Percentiles rank a stretch among this genome's conserved stretches.
Evolutionary conservation across 1,140 invertebrate species (phyloP).

Genomic region (Drosophila pachea): DNA sequence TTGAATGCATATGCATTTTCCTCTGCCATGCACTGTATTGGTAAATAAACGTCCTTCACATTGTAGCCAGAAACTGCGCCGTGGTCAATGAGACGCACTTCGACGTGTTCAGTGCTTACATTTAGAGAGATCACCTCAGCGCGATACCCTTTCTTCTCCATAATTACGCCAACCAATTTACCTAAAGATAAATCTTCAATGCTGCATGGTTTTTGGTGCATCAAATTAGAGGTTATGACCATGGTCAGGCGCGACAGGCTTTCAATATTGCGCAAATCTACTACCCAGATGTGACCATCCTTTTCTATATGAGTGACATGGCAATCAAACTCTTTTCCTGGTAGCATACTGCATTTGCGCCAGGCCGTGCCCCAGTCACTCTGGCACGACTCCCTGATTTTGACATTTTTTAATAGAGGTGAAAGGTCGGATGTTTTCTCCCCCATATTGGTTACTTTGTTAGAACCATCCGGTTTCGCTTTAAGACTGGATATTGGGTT

Average conservation of each 20-base stretch:
- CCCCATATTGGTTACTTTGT: neutral
- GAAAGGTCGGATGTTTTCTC: neutral
- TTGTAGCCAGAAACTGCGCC: slow-evolving; percentile 3
- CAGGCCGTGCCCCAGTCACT: slow-evolving; percentile 13
- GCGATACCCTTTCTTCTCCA: slow-evolving; percentile 18
- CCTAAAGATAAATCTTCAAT: slow-evolving; percentile 15
- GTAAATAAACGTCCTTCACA: slow-evolving; percentile 23
- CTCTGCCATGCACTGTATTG: slow-evolving; percentile 29
- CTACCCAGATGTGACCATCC: slow-evolving; percentile 49
- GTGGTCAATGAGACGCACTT: slow-evolving; percentile 45
- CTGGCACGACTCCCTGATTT: neutral
- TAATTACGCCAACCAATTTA: slow-evolving; percentile 24
- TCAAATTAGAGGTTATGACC: slow-evolving; percentile 10
- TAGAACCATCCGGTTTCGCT: no score
- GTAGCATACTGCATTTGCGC: slow-evolving; percentile 23
- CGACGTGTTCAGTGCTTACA: neutral
- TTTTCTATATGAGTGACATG: slow-evolving; percentile 37
- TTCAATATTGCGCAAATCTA: slow-evolving; percentile 20
- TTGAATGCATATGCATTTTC: slow-evolving; percentile 39
- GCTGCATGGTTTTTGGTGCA: slow-evolving; percentile 5
- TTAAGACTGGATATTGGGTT: neutral
- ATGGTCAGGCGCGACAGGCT: slow-evolving; percentile 28
- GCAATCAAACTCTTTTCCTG: slow-evolving; percentile 37
- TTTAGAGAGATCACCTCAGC: slow-evolving; percentile 22
- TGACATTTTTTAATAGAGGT: neutral